Evolutionary conservation across 1,140 invertebrate genomes (phyloP), one percentile per base, ranked within the genome.

Genomic region (Drosophila micromelanica): DNA sequence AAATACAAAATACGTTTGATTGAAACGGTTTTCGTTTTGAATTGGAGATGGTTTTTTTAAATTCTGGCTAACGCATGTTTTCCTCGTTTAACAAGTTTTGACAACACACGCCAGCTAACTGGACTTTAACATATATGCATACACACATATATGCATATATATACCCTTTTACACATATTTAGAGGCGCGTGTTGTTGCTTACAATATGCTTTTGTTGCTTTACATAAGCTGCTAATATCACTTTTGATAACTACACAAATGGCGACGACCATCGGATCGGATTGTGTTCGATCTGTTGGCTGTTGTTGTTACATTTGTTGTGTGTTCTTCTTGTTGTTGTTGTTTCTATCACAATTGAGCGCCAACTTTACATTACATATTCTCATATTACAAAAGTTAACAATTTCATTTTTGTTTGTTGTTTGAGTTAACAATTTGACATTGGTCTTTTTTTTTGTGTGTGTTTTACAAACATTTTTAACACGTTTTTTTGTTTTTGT

Each of bases 241-340:
- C 84, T 84, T 89, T 89, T 73, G 49, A 60, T 76, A 87, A 82
- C 78, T 86, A 82, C 75, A 86, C 82, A 87, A 86, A 87, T 78
- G 82, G 64, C 71, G 80, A 40, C 38, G 38, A 40, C 38, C 38
- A 40, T 51, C 49, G 43, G 43, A 45, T 45, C 43, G 43, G 43
- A 45, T 51, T 63, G 51, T 45, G 5, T 42, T 5, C 27, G 23
- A 45, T 49, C 27, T 23, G 27, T 52, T 60, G 12, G 23, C 43
- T 56, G 51, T 37, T 84, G 77, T 65, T 86, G 55, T 73, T 84
- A 70, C 63, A 64, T 78, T 84, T 87, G 84, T 78, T 89, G 78
- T 74, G 78, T 72, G 51, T 69, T 17, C 17, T 17, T 17, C 17
- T 17, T 51, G 48, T 73, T 43, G 71, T 81, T 62, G 45, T 52